Evolutionary conservation across 2,888 invertebrate species (phyloP), one percentile per base, ranked within the genome.

Genomic region (Oxytorus armatus): DNA sequence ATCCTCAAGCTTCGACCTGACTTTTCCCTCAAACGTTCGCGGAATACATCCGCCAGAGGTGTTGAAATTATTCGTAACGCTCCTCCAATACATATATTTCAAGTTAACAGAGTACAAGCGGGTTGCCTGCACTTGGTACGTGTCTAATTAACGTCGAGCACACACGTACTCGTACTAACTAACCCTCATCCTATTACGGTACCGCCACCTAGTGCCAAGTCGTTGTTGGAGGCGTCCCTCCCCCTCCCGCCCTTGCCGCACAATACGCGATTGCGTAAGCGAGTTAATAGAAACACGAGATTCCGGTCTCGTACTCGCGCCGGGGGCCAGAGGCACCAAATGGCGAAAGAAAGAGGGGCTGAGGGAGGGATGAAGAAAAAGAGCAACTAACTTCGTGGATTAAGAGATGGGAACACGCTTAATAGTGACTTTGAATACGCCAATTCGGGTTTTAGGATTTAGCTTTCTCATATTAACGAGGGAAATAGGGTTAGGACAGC

Each of bases 81-180:
- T 29, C 33, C 57, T n/a, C 57, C 36, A 5, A 70, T 47, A 47
- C 42, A 59, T 65, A 29, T 66, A 53, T 14, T 11, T 44, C 51
- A 33, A 14, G 68, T 59, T 59, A 53, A 80, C 72, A 69, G 59
- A 69, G 29, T 29, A 29, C 55, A 57, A 44, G 53, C 49, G 57
- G 79, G 59, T 36, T 51, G 33, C 69, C 66, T 33, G 68, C 39
- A 61, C 73, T 70, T 74, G 47, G 81, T 81, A 83, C 81, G 83
- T 83, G 79, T 83, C 83, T 81, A 83, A 83, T 83, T 81, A 83
- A 74, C 79, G 77, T 81, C 83, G 79, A 79, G 74, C 77, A 76
- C 79, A 79, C 79, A 80, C 79, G 76, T 80, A 80, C 76, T 55
- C 68, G 74, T 79, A 77, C 83, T 81, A 83, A 82, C 81, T 81